phyloP scores from a whole-genome alignment of 1,140 invertebrate species.

The Dufourea novaeangliae region DNA sequence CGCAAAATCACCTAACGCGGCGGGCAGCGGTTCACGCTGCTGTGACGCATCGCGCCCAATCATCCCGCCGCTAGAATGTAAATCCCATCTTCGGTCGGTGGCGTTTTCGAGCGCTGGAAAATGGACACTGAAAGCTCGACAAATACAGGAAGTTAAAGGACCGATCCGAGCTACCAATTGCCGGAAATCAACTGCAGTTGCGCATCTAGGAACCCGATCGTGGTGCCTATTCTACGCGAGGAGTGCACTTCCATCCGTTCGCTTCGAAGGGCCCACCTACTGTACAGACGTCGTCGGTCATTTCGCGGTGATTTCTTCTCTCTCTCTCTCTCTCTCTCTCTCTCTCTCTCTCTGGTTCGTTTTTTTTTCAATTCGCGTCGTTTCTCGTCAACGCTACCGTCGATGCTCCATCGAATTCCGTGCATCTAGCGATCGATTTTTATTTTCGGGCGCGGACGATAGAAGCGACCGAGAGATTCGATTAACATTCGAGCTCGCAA shows the following conservation, averaged over 20 bases:
- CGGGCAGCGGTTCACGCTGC: neutral
- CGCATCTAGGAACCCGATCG: neutral
- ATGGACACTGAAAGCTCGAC: conserved; percentile 44
- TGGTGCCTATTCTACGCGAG: neutral
- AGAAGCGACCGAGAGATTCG: conserved; percentile 26
- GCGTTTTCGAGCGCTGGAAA: conserved; percentile 28
- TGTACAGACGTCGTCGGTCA: neutral
- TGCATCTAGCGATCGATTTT: neutral
- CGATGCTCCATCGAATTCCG: neutral
- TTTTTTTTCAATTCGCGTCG: neutral
- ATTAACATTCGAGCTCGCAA: conserved; percentile 40
- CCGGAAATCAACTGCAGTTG: conserved; percentile 31
- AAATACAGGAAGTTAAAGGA: conserved; percentile 44
- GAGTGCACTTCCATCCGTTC: neutral
- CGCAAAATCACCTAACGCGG: conserved; percentile 37
- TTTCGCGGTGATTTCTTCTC: neutral
- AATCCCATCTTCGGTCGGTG: conserved; percentile 18
- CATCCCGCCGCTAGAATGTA: conserved; percentile 33
- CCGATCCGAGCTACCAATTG: conserved; percentile 32
- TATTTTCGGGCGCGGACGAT: conserved; percentile 4
- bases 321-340: neutral
- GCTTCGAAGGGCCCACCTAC: neutral
- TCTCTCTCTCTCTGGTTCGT: neutral
- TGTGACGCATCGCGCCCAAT: conserved; percentile 13
- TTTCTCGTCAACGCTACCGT: neutral